Evolutionary conservation across 2,888 invertebrate species (phyloP).

Genomic region (Polyommatus iphigenia): DNA sequence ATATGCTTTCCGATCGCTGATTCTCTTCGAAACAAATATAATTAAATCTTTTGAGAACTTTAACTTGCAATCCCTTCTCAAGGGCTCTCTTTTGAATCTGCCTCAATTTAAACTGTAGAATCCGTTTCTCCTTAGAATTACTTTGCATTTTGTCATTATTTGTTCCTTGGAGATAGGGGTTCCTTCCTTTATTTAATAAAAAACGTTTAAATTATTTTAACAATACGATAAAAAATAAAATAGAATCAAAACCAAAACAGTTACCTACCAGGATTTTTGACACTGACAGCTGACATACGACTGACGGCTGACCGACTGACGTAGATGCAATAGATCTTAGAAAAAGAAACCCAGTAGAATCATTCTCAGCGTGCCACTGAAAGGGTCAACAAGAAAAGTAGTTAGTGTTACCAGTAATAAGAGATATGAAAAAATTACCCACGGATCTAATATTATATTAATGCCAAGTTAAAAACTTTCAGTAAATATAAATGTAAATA

Average conservation of each 20-base stretch:
- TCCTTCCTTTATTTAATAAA: not conserved
- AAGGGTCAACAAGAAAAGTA: too few relatives aligned
- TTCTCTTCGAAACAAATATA: conserved; percentile 52
- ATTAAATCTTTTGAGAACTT: conserved; percentile 53
- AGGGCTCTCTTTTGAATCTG: conserved; percentile 57
- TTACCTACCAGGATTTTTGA: not conserved
- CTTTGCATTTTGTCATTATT: conserved; percentile 40
- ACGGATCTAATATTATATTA: too few relatives aligned
- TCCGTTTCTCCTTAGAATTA: conserved; percentile 41
- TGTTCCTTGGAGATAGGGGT: not conserved
- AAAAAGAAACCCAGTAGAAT: too few relatives aligned
- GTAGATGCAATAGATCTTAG: too few relatives aligned
- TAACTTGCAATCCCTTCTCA: conserved; percentile 52
- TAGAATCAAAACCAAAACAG: not conserved
- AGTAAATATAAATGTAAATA: too few relatives aligned
- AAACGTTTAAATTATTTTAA: not conserved
- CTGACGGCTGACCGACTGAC: too few relatives aligned
- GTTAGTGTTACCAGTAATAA: too few relatives aligned
- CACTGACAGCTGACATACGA: not conserved
- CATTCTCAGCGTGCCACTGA: too few relatives aligned
- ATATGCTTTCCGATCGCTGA: conserved; percentile 46
- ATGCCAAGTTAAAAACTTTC: too few relatives aligned
- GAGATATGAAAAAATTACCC: too few relatives aligned
- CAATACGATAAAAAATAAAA: not conserved
- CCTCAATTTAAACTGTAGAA: conserved; percentile 48